A percentile compares a stretch with the other conserved stretches of the same genome.
Conservation (phyloP, 1,140 invertebrate species). For the Chlorops oryzae region DNA sequence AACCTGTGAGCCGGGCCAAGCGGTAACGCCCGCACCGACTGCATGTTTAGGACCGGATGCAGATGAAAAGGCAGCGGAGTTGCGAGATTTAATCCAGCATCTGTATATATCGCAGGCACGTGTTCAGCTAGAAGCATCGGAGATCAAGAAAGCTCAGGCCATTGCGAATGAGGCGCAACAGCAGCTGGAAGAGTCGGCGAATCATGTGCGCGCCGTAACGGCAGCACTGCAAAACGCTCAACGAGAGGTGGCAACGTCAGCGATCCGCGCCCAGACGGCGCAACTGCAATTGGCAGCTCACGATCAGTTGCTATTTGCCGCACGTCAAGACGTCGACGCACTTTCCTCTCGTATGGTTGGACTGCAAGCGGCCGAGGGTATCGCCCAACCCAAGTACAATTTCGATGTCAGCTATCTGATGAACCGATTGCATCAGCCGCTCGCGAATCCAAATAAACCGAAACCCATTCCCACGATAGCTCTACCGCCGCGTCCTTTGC, state of each 20-base stretch:
- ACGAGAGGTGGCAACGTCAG: conserved; percentile 39
- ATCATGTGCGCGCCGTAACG: conserved; percentile 41
- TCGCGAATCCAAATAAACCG: conserved; percentile 29
- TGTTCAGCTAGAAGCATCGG: conserved; percentile 41
- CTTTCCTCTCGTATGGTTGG: conserved; percentile 45
- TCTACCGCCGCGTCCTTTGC: conserved; percentile 11
- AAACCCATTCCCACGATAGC: conserved; percentile 32
- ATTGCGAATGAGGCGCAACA: conserved; percentile 33
- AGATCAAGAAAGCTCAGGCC: conserved; percentile 39
- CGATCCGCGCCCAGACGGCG: conserved; percentile 40
- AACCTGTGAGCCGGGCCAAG: neutral
- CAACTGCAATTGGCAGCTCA: conserved; percentile 44
- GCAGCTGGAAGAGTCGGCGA: conserved; percentile 36
- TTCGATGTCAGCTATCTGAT: conserved; percentile 34
- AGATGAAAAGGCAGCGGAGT: conserved; percentile 23
- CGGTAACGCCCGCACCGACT: neutral
- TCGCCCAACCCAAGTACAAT: conserved; percentile 31
- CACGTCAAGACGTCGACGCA: conserved; percentile 42
- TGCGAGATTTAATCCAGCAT: conserved; percentile 37
- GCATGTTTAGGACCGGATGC: conserved; percentile 19
- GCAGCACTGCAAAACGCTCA: conserved; percentile 40
- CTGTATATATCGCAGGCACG: conserved; percentile 43
- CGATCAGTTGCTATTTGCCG: conserved; percentile 41
- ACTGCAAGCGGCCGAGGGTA: conserved; percentile 43
- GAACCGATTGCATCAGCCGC: conserved; percentile 36